These are phyloP conservation scores for Tetramorium simillimum DNA, from an alignment of 1,140 invertebrate species.

Conservation along the genomic window DNA sequence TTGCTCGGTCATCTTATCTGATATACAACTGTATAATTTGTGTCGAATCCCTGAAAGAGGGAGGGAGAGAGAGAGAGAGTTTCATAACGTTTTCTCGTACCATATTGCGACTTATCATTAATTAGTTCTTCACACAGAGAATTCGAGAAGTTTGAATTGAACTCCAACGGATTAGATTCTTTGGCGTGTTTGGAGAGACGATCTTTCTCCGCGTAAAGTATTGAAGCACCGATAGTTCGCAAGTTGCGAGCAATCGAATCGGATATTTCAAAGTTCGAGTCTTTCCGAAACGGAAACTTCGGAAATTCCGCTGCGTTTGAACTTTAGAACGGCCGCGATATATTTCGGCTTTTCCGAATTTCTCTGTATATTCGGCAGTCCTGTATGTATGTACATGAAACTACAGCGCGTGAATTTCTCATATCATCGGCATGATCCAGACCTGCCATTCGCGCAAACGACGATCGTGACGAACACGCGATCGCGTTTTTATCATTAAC, in stretches of 20 bases:
- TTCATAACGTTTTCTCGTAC: background rate
- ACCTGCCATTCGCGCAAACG: background rate
- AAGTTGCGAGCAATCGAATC: constrained; percentile 3
- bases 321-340: background rate
- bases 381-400: background rate
- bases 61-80: too few relatives aligned
- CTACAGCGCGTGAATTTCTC: background rate
- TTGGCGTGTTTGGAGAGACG: background rate
- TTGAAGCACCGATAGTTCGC: background rate
- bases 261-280: background rate
- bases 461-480: constrained; percentile 32
- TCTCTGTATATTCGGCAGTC: background rate
- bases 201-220: background rate
- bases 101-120: background rate
- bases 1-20: background rate
- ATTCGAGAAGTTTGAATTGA: background rate
- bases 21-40: background rate
- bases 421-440: background rate
- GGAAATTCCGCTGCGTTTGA: background rate
- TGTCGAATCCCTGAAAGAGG: background rate
- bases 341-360: background rate
- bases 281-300: background rate
- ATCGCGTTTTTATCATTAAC: constrained; percentile 46
- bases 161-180: background rate
- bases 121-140: background rate